Percentiles rank a stretch among this genome's conserved stretches.
Evolutionary conservation across 2,797 vertebrate genomes (phyloP).

Genomic region (Onychomys leucogaster): DNA sequence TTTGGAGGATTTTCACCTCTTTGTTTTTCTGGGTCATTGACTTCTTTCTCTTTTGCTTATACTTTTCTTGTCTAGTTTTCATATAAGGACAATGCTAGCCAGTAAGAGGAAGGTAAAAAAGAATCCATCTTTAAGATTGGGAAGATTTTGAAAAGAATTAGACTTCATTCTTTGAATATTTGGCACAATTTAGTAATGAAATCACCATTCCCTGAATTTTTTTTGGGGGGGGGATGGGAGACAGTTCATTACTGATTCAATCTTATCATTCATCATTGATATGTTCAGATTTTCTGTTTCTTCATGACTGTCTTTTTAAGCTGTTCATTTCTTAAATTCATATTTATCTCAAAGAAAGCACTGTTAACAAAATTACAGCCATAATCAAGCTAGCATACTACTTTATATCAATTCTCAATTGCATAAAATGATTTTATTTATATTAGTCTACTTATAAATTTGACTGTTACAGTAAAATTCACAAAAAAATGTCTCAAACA

Average conservation of each 20-base stretch:
- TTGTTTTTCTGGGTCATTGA: not conserved
- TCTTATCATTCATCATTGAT: not conserved
- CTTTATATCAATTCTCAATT: not conserved
- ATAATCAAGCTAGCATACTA: not conserved
- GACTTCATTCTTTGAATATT: not conserved
- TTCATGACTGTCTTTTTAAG: not conserved
- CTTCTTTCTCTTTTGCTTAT: not conserved
- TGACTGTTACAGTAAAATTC: constrained; percentile 48
- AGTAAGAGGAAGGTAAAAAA: not conserved
- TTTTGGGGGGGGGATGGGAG: not conserved
- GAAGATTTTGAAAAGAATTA: not conserved
- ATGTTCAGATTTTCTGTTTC: not conserved
- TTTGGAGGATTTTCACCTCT: not conserved
- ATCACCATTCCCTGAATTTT: not conserved
- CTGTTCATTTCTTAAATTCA: constrained; percentile 1
- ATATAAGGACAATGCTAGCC: not conserved
- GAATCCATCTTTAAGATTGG: not conserved
- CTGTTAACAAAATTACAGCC: constrained; percentile 4
- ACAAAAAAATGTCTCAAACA: not conserved
- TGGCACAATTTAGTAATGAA: not conserved
- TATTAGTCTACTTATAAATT: not conserved
- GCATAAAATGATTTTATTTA: constrained; percentile 46
- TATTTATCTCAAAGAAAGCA: constrained; percentile 46
- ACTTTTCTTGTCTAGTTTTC: not conserved
- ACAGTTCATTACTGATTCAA: not conserved